A percentile compares a stretch with the other conserved stretches of the same genome.
Evolutionary conservation across 2,797 vertebrate species (phyloP).

Genomic region (Tapera naevia): DNA sequence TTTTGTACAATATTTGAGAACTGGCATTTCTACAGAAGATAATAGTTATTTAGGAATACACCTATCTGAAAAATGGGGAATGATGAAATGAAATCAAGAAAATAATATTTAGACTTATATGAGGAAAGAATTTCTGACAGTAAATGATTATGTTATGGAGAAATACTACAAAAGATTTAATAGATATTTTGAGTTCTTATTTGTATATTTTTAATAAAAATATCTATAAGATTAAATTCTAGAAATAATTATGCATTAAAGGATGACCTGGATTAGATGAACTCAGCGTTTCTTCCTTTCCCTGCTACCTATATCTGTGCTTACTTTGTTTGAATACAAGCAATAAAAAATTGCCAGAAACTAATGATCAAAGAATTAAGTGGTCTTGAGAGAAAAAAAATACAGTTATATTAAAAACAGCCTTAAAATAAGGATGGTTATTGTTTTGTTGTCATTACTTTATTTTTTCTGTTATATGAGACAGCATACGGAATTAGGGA

Average conservation of each 20-base stretch:
- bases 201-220: not conserved
- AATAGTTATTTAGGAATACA: not conserved
- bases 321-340: not conserved
- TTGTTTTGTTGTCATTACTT: not conserved
- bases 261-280: constrained; percentile 1
- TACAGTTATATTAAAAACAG: not conserved
- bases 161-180: not conserved
- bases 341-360: not conserved
- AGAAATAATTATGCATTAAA: not conserved
- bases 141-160: not conserved
- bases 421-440: not conserved
- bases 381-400: not conserved
- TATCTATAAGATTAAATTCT: not conserved
- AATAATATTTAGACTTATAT: not conserved
- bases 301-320: not conserved
- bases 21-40: not conserved
- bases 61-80: not conserved
- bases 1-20: not conserved
- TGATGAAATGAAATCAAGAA: not conserved
- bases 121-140: not conserved
- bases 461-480: not conserved
- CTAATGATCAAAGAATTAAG: not conserved
- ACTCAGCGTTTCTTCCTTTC: not conserved
- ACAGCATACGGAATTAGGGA: not conserved
- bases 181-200: not conserved